phyloP scores from a whole-genome alignment of 1,140 invertebrate genomes.

The Rhopalosiphum maidis region DNA sequence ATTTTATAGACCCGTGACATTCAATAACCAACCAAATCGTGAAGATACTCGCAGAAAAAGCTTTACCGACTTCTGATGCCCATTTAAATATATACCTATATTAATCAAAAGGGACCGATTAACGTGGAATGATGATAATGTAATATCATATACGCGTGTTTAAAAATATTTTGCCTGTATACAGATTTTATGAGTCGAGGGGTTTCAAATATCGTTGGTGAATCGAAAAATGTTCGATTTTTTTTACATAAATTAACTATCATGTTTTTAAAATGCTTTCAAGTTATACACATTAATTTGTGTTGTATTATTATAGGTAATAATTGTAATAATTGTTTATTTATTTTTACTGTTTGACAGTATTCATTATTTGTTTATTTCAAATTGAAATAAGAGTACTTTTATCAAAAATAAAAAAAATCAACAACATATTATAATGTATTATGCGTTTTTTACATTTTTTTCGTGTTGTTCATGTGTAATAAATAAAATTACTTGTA shows the following conservation, averaged over 20 bases:
- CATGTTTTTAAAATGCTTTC: conserved; percentile 36
- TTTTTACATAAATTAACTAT: neutral
- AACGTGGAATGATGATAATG: neutral
- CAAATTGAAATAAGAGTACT: neutral
- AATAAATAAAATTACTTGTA: neutral
- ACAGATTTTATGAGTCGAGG: neutral
- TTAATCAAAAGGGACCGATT: neutral
- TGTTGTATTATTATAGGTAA: neutral
- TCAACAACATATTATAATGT: neutral
- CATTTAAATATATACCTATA: neutral
- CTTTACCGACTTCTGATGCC: conserved; percentile 42
- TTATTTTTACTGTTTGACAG: neutral
- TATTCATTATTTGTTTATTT: conserved; percentile 1
- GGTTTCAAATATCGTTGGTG: neutral
- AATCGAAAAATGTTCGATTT: neutral
- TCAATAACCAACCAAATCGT: neutral
- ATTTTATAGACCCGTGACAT: conserved; percentile 39
- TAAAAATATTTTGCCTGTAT: neutral
- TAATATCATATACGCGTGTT: neutral
- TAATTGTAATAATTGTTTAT: neutral
- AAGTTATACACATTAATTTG: conserved; percentile 11
- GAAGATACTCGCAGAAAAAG: conserved; percentile 19
- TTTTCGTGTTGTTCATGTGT: neutral
- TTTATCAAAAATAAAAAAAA: conserved; percentile 6
- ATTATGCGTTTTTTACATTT: neutral